Base-by-base conservation (phyloP, 2,888 invertebrate species). In the Sinelater perroti region DNA sequence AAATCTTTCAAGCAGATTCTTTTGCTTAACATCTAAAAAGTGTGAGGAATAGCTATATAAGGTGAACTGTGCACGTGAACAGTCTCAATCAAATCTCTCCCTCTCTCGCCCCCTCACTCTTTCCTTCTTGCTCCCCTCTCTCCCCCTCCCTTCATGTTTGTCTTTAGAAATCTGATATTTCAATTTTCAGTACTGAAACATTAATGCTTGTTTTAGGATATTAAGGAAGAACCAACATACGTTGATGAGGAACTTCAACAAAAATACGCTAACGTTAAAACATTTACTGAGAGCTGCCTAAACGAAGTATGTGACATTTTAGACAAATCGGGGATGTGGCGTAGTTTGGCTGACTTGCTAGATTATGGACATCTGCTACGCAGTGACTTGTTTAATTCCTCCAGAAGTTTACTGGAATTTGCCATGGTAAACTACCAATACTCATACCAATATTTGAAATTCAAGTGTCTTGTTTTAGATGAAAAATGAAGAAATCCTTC, bases 251-350 rank as follows among this genome's bases (percentile, higher is more conserved):
- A n/a, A n/a, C n/a, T n/a, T n/a, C n/a, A n/a, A n/a, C n/a, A n/a
- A n/a, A 51, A 50, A 28, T 47, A 51, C 14, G 14, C 10, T 21
- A 8, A 31, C 18, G 10, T 47, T 1, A 21, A 21, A 6, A 16
- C 11, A n/a, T 53, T 60, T 13, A 77, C 76, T 1, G 67, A 71
- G 1, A 71, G 70, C 6, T 77, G 78, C 35, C 72, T 81, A 18
- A 73, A 79, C 1, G 79, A 81, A 61, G 73, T 89, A 44, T 76
- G 82, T 0, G 64, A 66, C 0, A 69, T 82, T 31, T 75, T 90
- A 57, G 86, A 88, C 72, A 73, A 75, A 60, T 75, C 81, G 13
- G 80, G 80, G 38, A 83, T 80, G 16, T 89, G 88, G 89, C 79
- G 81, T 35, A 77, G 76, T 58, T 75, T 90, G 13, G 87, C 85